Evolutionary conservation across 2,797 vertebrate species (phyloP).

Genomic region (Petrocephalus schoutedeni): DNA sequence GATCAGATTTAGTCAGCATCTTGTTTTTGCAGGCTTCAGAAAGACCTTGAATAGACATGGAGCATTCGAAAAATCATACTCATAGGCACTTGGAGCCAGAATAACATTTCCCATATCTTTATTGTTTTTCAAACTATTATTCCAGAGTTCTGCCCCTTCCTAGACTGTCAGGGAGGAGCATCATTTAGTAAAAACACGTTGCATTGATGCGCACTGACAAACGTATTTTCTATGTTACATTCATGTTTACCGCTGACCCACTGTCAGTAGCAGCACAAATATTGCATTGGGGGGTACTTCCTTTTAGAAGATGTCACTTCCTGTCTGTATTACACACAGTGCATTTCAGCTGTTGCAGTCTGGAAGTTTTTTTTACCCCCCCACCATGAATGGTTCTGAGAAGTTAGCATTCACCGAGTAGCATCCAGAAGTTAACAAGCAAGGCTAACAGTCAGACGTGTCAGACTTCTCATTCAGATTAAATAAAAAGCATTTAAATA

Average conservation of each 20-base stretch:
- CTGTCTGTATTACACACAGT: background rate
- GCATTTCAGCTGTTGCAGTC: background rate
- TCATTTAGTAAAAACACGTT: background rate
- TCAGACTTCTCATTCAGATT: background rate
- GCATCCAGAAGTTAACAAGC: background rate
- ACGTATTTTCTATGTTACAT: background rate
- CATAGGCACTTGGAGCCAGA: constrained; percentile 18
- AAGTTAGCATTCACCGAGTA: background rate
- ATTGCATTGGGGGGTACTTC: background rate
- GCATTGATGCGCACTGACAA: background rate
- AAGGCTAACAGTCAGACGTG: background rate
- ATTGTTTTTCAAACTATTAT: constrained; percentile 10
- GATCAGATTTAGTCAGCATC: background rate
- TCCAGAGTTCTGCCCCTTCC: background rate
- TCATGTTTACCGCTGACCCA: background rate
- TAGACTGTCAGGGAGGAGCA: background rate
- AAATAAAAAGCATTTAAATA: constrained; percentile 17
- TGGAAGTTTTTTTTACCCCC: background rate
- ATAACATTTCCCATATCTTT: background rate
- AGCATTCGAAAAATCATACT: background rate
- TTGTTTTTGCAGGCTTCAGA: constrained; percentile 22
- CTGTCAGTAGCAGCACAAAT: background rate
- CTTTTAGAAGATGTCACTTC: background rate
- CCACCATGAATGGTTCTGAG: background rate
- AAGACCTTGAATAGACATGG: background rate